Percentiles rank a stretch among this genome's conserved stretches.
Evolutionary conservation across 2,113 vertebrate genomes (phyloP).

Genomic region (Archilochus colubris): DNA sequence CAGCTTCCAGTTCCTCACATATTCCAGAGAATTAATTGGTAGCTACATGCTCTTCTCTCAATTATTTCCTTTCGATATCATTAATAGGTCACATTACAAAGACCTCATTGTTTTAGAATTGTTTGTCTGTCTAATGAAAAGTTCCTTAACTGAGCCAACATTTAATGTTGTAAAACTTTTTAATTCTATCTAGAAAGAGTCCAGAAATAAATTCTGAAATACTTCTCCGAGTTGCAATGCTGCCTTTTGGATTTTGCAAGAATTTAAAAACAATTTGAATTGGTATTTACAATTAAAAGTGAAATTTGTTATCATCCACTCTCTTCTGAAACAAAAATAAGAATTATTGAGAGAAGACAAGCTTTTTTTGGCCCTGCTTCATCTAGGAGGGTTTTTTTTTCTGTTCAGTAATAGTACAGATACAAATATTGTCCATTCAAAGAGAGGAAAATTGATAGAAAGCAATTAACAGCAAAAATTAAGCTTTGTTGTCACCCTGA

Average conservation of each 20-base stretch:
- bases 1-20: not conserved
- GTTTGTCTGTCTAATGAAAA: not conserved
- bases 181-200: not conserved
- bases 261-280: constrained; percentile 1
- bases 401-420: not conserved
- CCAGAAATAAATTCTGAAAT: constrained; percentile 2
- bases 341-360: not conserved
- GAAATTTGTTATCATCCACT: not conserved
- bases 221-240: not conserved
- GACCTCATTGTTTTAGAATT: not conserved
- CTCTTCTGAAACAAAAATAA: not conserved
- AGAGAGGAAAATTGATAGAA: constrained; percentile 19
- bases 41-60: not conserved
- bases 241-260: not conserved
- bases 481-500: constrained; percentile 18
- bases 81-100: not conserved
- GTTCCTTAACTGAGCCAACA: not conserved
- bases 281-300: not conserved
- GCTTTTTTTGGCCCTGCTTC: not conserved
- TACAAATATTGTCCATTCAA: not conserved
- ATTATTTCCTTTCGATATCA: not conserved
- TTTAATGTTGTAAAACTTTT: not conserved
- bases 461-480: constrained; percentile 44
- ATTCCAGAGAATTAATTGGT: not conserved
- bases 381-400: not conserved